phyloP scores from a whole-genome alignment of 2,797 vertebrate species.

The Ibycter americanus region DNA sequence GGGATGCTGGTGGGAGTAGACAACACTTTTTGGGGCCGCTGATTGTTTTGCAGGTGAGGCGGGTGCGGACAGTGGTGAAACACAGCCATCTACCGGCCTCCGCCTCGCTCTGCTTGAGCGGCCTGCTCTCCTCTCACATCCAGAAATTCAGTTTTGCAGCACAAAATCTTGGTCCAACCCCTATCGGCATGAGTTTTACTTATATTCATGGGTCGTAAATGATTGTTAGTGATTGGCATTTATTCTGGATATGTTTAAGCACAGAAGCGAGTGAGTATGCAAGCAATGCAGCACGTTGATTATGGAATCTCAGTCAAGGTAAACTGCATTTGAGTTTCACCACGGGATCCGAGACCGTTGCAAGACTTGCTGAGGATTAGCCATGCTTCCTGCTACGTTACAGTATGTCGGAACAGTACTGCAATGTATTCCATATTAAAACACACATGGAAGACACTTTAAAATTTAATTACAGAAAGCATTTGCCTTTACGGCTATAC shows the following conservation, averaged over 20 bases:
- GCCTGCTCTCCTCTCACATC: fast-evolving
- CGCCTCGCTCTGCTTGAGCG: fast-evolving
- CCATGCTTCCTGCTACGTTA: fast-evolving
- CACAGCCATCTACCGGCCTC: conserved; percentile 62
- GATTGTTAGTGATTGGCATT: not conserved
- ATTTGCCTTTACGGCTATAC: not conserved
- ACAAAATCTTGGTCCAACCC: fast-evolving
- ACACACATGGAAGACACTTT: not conserved
- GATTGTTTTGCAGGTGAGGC: fast-evolving
- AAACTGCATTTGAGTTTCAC: not conserved
- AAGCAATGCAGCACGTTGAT: fast-evolving
- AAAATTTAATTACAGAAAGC: not conserved
- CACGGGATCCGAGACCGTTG: not conserved
- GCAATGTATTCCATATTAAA: not conserved
- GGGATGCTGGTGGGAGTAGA: not conserved
- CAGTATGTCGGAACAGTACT: not conserved
- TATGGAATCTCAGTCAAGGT: not conserved
- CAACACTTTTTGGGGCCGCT: not conserved
- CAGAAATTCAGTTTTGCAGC: not conserved
- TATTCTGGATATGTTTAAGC: not conserved
- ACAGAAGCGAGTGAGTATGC: not conserved
- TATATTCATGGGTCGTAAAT: not conserved
- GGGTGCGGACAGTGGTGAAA: not conserved
- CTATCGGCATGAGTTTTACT: not conserved
- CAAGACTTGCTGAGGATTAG: not conserved